Conservation (phyloP, 2,113 vertebrate species). For the Fulica atra region DNA sequence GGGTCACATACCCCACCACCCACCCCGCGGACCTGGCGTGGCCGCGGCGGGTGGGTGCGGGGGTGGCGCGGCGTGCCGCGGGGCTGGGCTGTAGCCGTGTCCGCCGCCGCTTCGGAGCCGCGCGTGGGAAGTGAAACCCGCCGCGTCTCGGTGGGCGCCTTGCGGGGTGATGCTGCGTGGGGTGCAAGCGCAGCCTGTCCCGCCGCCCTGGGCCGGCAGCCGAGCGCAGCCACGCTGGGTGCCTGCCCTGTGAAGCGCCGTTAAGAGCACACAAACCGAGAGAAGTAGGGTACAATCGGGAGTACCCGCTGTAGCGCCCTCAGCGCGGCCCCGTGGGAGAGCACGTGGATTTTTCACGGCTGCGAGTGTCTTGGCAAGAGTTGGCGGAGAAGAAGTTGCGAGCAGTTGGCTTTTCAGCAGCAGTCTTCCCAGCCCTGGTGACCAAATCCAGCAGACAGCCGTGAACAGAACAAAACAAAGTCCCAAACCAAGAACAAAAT, state of each 20-base stretch:
- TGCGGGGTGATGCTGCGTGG: rapidly evolving
- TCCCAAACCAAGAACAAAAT: not conserved
- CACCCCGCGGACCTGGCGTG: no score
- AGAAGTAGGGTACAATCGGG: not conserved
- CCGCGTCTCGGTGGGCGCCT: rapidly evolving
- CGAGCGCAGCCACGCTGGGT: no score
- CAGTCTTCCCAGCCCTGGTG: not conserved
- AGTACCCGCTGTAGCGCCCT: not conserved
- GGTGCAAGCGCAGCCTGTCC: no score
- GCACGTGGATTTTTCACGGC: rapidly evolving
- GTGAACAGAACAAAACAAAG: not conserved
- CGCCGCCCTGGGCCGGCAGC: no score
- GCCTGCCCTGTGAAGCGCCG: no score
- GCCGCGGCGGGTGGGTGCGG: not conserved
- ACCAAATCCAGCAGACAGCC: not conserved
- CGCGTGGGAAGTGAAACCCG: not conserved
- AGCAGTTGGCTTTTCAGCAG: no score
- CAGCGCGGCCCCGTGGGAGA: rapidly evolving
- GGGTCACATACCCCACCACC: not conserved
- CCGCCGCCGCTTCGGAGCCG: rapidly evolving
- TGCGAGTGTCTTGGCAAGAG: no score
- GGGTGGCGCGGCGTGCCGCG: not conserved
- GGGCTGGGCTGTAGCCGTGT: not conserved
- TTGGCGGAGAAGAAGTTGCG: no score
- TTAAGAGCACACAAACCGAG: no score